Evolutionary conservation across 2,888 invertebrate species (phyloP).

Genomic region (Drosophila demipolita): DNA sequence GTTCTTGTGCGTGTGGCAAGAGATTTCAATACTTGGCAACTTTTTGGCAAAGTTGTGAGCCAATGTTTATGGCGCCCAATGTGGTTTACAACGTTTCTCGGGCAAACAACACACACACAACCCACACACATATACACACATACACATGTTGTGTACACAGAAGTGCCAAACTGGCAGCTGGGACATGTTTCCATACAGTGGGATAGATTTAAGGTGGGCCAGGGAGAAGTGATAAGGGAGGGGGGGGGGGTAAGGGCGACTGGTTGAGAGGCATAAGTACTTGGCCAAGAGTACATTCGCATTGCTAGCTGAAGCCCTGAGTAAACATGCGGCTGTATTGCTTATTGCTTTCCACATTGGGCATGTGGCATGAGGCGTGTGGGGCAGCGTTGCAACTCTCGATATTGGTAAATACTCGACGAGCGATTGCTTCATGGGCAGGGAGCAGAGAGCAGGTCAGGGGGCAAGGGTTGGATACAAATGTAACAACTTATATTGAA

Average conservation of each 20-base stretch:
- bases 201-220: neutral
- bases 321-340: conserved; percentile 57
- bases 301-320: conserved; percentile 48
- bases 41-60: conserved; percentile 62
- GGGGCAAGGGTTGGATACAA: neutral
- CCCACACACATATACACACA: neutral
- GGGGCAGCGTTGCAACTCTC: conserved; percentile 24
- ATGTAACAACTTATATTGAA: conserved; percentile 17
- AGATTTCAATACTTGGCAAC: conserved; percentile 70
- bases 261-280: conserved; percentile 22
- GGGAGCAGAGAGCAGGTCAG: neutral
- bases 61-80: conserved; percentile 71
- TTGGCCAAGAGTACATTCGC: conserved; percentile 18
- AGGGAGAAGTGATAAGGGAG: neutral
- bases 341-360: conserved; percentile 39
- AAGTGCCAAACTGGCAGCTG: conserved; percentile 60
- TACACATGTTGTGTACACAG: conserved; percentile 40
- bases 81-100: conserved; percentile 55
- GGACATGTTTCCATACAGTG: conserved; percentile 60
- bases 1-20: conserved; percentile 33
- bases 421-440: neutral
- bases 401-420: conserved; percentile 42
- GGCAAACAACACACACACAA: conserved; percentile 23
- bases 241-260: neutral
- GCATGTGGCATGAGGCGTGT: neutral